A percentile compares a stretch with the other conserved stretches of the same genome.
Evolutionary conservation across 2,797 vertebrate species (phyloP).

Genomic region (Rhincodon typus): DNA sequence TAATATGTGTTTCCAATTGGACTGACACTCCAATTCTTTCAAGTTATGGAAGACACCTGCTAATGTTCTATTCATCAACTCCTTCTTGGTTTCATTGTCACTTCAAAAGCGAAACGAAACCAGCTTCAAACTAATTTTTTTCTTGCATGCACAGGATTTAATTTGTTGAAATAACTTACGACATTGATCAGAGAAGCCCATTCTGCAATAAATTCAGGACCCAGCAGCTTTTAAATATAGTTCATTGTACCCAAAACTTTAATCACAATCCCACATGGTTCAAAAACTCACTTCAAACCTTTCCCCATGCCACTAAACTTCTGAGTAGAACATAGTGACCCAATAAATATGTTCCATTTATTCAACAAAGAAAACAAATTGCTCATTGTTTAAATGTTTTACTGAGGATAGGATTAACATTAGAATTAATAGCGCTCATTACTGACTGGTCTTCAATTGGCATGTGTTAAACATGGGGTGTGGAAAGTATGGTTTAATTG

Average conservation of each 20-base stretch:
- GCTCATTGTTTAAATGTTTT: not conserved
- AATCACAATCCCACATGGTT: not conserved
- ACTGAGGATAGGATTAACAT: not conserved
- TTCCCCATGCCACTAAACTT: not conserved
- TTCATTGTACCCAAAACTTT: not conserved
- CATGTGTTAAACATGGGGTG: not conserved
- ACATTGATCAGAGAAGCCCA: not conserved
- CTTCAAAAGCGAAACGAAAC: not conserved
- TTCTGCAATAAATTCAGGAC: not conserved
- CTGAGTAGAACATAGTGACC: not conserved
- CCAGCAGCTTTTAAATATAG: not conserved
- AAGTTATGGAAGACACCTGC: not conserved
- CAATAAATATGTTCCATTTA: not conserved
- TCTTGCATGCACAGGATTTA: not conserved
- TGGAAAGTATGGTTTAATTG: not conserved
- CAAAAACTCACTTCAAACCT: not conserved
- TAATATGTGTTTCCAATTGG: not conserved
- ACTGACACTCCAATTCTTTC: not conserved
- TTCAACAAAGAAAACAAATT: not conserved
- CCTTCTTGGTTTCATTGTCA: not conserved
- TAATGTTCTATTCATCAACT: not conserved
- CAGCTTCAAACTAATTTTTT: not conserved
- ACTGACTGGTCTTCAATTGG: not conserved
- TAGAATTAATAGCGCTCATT: not conserved
- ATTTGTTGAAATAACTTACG: not conserved